Evolutionary conservation across 2,888 invertebrate genomes (phyloP), one percentile per base, ranked within the genome.

Genomic region (Acheta domesticus): DNA sequence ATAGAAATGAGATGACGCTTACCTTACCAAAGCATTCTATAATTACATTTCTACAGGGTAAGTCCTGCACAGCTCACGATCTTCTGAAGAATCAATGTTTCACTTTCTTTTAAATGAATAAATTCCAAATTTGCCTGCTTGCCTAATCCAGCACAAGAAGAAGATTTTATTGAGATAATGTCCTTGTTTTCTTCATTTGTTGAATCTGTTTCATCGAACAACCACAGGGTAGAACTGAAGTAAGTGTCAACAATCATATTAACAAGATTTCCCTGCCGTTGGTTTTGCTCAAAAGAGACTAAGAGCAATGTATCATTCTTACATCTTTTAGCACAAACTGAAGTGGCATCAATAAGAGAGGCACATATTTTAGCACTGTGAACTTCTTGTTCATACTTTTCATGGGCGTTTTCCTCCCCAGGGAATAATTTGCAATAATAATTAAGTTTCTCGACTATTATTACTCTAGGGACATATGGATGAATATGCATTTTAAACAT

Each of bases 401-500:
- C 83, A 76, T 62, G 62, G 16, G 21, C 48, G 77, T 83, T 80
- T 62, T 83, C 84, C 36, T 83, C 80, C 16, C 81, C 80, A 21
- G 79, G 74, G 21, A 8, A 19, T 14, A 84, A 80, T 36, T 82
- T 81, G 76, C 84, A 85, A 82, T 86, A 87, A 21, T 82, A 81
- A 77, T 86, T 85, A 78, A 86, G 84, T 49, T 83, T 83, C 49
- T 84, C 84, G 21, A 86, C 20, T 49, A 87, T 83, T 62, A 87
- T 83, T n/a, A 86, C 80, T 48, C 83, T 83, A 14, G 87, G 86
- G 48, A 84, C 79, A 82, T 84, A 83, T 36, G 84, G 84, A 85
- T 86, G 86, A 23, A 84, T 80, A 80, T 87, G 87, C 20, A 86
- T 83, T 11, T 84, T 83, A 81, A 85, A 85, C 21, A 87, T 81